These are phyloP conservation scores for Lysiphlebus fabarum DNA, from an alignment of 1,140 invertebrate species.

Conservation along the genomic window DNA sequence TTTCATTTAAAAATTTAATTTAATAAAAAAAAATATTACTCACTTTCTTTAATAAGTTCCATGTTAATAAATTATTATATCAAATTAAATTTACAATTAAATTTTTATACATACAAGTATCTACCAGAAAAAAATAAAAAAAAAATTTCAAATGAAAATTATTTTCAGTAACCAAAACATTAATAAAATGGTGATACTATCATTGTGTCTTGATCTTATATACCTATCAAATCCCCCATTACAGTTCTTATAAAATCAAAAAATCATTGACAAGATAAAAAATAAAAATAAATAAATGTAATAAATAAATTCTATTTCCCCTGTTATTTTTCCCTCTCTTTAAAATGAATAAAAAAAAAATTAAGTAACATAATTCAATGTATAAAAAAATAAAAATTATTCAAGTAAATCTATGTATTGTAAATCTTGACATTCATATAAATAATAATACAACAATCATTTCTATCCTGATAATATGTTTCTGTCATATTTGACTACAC, in stretches of 20 bases:
- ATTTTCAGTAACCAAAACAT: constrained; percentile 1
- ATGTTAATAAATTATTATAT: not conserved
- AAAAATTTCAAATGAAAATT: too few relatives aligned
- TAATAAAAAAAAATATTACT: not conserved
- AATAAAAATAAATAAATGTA: not conserved
- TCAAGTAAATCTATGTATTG: too few relatives aligned
- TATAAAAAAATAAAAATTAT: too few relatives aligned
- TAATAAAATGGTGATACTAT: constrained; percentile 14
- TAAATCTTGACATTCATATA: too few relatives aligned
- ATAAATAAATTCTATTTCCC: not conserved
- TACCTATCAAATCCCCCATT: constrained; percentile 12
- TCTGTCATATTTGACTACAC: too few relatives aligned
- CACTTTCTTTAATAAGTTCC: constrained; percentile 17
- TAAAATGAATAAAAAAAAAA: too few relatives aligned
- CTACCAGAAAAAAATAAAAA: too few relatives aligned
- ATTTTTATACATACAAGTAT: too few relatives aligned
- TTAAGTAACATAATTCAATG: too few relatives aligned
- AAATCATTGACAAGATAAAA: constrained; percentile 9
- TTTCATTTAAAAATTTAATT: too few relatives aligned
- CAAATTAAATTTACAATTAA: not conserved
- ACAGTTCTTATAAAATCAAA: not conserved
- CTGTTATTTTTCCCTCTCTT: constrained; percentile 2
- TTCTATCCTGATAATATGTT: too few relatives aligned
- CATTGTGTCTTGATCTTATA: constrained; percentile 14
- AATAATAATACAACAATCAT: too few relatives aligned